phyloP scores from a whole-genome alignment of 2,888 invertebrate species.

The Trachelus troglodyta region DNA sequence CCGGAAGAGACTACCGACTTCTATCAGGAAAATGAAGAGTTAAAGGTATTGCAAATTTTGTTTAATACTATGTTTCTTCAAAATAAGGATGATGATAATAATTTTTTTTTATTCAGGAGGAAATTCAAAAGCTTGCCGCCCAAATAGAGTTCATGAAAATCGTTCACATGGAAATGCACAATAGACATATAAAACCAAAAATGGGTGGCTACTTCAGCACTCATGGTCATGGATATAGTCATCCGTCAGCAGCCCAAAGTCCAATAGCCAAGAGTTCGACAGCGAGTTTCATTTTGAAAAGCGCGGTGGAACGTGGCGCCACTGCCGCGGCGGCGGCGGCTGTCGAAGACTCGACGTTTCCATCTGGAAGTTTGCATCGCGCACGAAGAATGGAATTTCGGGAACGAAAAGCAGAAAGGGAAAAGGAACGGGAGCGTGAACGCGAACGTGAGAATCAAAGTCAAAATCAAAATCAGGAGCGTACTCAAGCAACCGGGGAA shows the following conservation, averaged over 20 bases:
- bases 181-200: slow-evolving; percentile 86
- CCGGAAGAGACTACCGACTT: slow-evolving; percentile 88
- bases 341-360: slow-evolving; percentile 56
- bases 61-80: background rate
- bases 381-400: slow-evolving; percentile 49
- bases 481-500: slow-evolving; percentile 41
- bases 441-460: slow-evolving; percentile 16
- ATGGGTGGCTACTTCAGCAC: slow-evolving; percentile 84
- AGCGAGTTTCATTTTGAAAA: slow-evolving; percentile 55
- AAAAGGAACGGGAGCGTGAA: slow-evolving; percentile 40
- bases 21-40: slow-evolving; percentile 90
- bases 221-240: slow-evolving; percentile 46
- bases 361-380: slow-evolving; percentile 54
- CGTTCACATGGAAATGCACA: slow-evolving; percentile 93
- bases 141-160: slow-evolving; percentile 95
- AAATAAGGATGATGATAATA: background rate
- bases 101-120: slow-evolving; percentile 73
- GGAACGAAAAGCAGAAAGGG: slow-evolving; percentile 50
- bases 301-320: slow-evolving; percentile 55
- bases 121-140: slow-evolving; percentile 89
- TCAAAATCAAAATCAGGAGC: slow-evolving; percentile 18
- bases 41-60: slow-evolving; percentile 73
- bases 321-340: slow-evolving; percentile 56
- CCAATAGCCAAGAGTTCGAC: slow-evolving; percentile 54
- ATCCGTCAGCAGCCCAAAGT: slow-evolving; percentile 49